Conservation (phyloP, 2,888 invertebrate species). For the Cerastoderma edule region DNA sequence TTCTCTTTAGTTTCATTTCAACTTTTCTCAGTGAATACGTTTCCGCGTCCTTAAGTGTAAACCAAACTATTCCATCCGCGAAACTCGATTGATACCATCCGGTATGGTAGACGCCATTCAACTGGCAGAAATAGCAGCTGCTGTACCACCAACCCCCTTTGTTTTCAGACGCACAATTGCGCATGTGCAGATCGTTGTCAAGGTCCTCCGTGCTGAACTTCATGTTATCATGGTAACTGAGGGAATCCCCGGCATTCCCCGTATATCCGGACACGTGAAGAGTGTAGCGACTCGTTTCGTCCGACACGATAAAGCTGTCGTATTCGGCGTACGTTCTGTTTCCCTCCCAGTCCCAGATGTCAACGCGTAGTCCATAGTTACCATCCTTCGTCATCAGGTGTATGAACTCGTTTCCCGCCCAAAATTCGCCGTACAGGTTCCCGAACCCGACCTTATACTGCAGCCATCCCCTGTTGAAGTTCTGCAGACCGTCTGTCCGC, state of each 20-base stretch:
- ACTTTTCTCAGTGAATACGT: slow-evolving; percentile 80
- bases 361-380: slow-evolving; percentile 79
- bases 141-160: slow-evolving; percentile 83
- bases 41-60: slow-evolving; percentile 79
- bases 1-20: slow-evolving; percentile 77
- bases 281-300: slow-evolving; percentile 73
- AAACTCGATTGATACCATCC: slow-evolving; percentile 77
- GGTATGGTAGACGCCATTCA: slow-evolving; percentile 81
- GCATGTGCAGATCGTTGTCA: slow-evolving; percentile 81
- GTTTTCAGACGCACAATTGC: slow-evolving; percentile 81
- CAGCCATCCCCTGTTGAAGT: slow-evolving; percentile 79
- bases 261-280: slow-evolving; percentile 74
- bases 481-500: slow-evolving; percentile 78
- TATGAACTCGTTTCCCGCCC: slow-evolving; percentile 80
- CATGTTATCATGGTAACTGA: slow-evolving; percentile 81
- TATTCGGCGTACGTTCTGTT: slow-evolving; percentile 78
- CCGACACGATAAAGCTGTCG: slow-evolving; percentile 74
- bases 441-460: slow-evolving; percentile 83
- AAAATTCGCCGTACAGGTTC: slow-evolving; percentile 81
- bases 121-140: slow-evolving; percentile 78
- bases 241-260: slow-evolving; percentile 81
- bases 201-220: slow-evolving; percentile 82
- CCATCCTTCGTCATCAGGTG: slow-evolving; percentile 74
- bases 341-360: slow-evolving; percentile 83
- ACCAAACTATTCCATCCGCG: slow-evolving; percentile 79